Percentiles rank a stretch among this genome's conserved stretches.
phyloP scores from a whole-genome alignment of 1,140 invertebrate genomes.

The Capitella teleta region DNA sequence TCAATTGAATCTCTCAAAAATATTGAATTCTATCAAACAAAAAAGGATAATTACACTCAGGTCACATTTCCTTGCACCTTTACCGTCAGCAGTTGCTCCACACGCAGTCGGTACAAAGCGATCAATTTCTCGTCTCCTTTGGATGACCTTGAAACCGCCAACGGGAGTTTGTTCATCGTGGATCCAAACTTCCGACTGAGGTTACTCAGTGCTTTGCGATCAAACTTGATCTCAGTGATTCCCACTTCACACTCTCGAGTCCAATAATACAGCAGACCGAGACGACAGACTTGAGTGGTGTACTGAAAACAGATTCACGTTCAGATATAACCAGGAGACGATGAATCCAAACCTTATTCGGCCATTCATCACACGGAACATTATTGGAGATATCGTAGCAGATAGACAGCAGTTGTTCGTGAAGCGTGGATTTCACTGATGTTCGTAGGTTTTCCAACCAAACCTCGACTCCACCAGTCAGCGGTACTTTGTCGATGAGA shows the following conservation, averaged over 20 bases:
- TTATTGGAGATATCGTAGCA: constrained; percentile 32
- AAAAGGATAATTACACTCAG: not conserved
- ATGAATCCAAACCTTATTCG: constrained; percentile 24
- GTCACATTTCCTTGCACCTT: constrained; percentile 20
- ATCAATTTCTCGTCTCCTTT: too few relatives aligned
- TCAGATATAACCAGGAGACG: not conserved
- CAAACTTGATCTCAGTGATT: constrained; percentile 34
- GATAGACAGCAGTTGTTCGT: constrained; percentile 22
- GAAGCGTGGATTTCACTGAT: constrained; percentile 27
- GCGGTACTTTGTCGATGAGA: constrained; percentile 29
- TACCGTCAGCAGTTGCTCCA: not conserved
- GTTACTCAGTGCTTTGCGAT: constrained; percentile 34
- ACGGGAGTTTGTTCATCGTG: constrained; percentile 26
- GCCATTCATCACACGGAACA: constrained; percentile 34
- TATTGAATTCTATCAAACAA: constrained; percentile 28
- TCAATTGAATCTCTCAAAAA: constrained; percentile 37
- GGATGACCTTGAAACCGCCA: too few relatives aligned
- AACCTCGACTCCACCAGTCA: constrained; percentile 33
- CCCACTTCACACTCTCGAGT: constrained; percentile 37
- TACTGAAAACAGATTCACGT: constrained; percentile 22
- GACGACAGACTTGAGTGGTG: constrained; percentile 36
- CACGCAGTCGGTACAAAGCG: too few relatives aligned
- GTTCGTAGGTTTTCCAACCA: constrained; percentile 34
- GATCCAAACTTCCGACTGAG: constrained; percentile 28
- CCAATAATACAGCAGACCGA: constrained; percentile 38